Conservation (phyloP, 2,888 invertebrate species). For the Rosalia funebris region DNA sequence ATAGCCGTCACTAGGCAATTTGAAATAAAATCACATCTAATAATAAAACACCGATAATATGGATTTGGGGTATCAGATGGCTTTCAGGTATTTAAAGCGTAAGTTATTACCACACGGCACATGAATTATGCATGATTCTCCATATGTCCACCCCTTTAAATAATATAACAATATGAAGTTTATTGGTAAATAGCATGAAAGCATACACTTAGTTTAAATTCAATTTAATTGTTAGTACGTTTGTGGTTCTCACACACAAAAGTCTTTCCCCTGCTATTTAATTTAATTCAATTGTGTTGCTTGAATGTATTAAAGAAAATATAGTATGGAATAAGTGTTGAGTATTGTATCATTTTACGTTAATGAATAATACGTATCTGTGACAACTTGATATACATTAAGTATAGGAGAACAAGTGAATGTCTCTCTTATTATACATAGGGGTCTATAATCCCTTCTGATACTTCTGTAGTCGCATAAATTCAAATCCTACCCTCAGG, state of each 20-base stretch:
- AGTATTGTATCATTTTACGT: neutral
- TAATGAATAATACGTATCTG: neutral
- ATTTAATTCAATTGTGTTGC: neutral
- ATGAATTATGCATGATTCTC: neutral
- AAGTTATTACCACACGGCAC: neutral
- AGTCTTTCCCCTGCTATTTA: neutral
- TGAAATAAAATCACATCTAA: no score
- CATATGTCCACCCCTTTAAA: neutral
- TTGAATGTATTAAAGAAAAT: neutral
- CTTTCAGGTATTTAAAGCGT: neutral
- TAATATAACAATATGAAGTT: neutral
- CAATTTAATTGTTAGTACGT: neutral
- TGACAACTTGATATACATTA: neutral
- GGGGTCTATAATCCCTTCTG: slow-evolving; percentile 1
- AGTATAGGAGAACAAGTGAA: neutral
- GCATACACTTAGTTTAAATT: neutral
- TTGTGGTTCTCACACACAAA: neutral
- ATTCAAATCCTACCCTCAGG: neutral
- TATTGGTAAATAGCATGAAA: neutral
- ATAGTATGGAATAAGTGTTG: neutral
- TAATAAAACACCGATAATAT: no score
- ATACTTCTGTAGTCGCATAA: neutral
- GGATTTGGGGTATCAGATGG: neutral
- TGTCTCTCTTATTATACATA: neutral
- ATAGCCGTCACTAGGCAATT: no score